Conservation (phyloP, 2,888 invertebrate genomes). For the Deroplatys truncata region DNA sequence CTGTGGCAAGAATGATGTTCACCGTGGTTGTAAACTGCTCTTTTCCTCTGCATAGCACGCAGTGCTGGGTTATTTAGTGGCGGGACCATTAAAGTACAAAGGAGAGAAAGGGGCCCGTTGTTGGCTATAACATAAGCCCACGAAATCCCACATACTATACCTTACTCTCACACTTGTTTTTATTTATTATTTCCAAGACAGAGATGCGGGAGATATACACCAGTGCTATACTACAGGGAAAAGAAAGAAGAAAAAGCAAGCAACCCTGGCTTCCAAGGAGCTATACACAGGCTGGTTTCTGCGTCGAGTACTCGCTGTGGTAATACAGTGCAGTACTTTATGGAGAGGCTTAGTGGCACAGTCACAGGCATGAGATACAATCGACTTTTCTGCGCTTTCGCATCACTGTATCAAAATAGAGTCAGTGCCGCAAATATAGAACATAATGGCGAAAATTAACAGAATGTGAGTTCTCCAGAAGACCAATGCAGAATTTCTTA, state of each 20-base stretch:
- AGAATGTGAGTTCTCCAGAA: no score
- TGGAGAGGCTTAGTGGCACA: no score
- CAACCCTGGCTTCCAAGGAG: background rate
- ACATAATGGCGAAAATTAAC: no score
- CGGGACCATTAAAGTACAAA: background rate
- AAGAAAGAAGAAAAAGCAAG: background rate
- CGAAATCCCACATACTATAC: background rate
- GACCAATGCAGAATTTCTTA: no score
- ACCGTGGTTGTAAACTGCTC: background rate
- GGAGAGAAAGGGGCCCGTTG: background rate
- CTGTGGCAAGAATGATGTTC: background rate
- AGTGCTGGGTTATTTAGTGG: background rate
- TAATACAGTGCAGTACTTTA: background rate
- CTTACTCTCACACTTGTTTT: background rate
- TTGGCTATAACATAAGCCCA: background rate
- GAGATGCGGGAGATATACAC: background rate
- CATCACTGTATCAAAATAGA: no score
- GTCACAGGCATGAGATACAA: no score
- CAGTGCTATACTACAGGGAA: background rate
- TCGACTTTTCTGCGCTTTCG: no score
- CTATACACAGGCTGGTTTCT: background rate
- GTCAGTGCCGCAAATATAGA: no score
- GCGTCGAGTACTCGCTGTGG: background rate
- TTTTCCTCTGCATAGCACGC: background rate
- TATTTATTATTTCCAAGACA: background rate